Evolutionary conservation across 2,797 vertebrate species (phyloP).

Genomic region (Rhynchonycteris naso): DNA sequence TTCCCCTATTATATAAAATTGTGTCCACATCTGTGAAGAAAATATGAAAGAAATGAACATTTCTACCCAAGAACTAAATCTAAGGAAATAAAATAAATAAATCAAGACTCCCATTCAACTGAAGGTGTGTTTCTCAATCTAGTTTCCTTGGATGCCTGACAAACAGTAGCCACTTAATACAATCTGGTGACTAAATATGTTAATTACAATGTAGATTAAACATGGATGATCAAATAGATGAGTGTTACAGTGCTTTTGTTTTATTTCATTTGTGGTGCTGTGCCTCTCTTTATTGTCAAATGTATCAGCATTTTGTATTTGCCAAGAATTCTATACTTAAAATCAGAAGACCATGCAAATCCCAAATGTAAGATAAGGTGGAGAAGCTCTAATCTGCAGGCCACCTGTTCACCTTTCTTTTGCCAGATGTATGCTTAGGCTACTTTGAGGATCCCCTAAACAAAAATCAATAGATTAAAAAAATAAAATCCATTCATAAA

Average conservation of each 20-base stretch:
- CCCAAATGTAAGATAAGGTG: neutral
- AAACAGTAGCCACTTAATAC: neutral
- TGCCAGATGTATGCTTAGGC: neutral
- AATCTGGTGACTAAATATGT: neutral
- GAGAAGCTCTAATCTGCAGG: neutral
- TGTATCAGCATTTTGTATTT: neutral
- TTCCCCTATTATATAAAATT: neutral
- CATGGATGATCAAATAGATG: neutral
- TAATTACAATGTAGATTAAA: slow-evolving; percentile 15
- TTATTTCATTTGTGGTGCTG: neutral
- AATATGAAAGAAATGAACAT: neutral
- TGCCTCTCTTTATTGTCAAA: neutral
- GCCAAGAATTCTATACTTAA: neutral
- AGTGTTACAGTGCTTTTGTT: neutral
- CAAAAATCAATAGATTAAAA: slow-evolving; percentile 19
- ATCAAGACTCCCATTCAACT: neutral
- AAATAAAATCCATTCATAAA: neutral
- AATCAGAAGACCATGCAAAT: slow-evolving; percentile 24
- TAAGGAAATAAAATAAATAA: neutral
- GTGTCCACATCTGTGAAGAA: neutral
- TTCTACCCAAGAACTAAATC: neutral
- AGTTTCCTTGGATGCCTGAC: neutral
- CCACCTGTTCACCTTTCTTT: neutral
- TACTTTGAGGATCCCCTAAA: neutral
- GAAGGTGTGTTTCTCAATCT: slow-evolving; percentile 11